Base-by-base conservation (phyloP, 2,888 invertebrate genomes). In the Brachyptera putata region DNA sequence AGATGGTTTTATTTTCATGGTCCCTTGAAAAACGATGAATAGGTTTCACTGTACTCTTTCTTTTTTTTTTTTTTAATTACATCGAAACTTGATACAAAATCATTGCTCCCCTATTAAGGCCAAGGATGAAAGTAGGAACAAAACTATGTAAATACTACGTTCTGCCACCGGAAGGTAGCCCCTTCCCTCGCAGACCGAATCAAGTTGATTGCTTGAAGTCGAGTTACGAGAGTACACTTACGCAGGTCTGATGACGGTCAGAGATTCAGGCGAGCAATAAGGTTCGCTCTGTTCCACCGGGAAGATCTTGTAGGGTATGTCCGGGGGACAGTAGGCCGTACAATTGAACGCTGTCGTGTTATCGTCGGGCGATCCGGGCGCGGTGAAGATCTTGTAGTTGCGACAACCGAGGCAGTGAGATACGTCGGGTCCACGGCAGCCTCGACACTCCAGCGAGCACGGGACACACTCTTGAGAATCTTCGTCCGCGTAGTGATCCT, bases 401-500 rank as follows among this genome's bases (percentile, higher is more conserved):
- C 87, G 82, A 69, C 94, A 94, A 66, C 84, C 83, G 9, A 82
- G 70, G 69, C 95, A 95, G 65, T 92, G 84, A 53, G 83, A 83
- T 0, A 86, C 79, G 0, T 84, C 83, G 0, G 90, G 87, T 0
- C 95, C 95, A 0, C 75, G 80, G 71, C 95, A 95, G 1, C 91
- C 91, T 55, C 87, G 82, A 71, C 97, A 97, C 75, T 95, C 92
- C 1, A 78, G 72, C 69, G 90, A 84, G 67, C 82, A 83, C 16
- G 72, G 73, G 4, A 73, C 64, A 66, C 80, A 80, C 55, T 67
- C 93, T 93, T 18, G 84, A 82, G 18, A 86, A 5, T 26, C 55
- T 26, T 86, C 82, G 68, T 94, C 89, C 0, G 91, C 87, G 71
- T 86, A 96, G 71, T 91, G 87, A 71, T 94, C 92, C 1, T 69